Percentiles rank a stretch among this genome's conserved stretches.
Evolutionary conservation across 1,140 invertebrate genomes (phyloP).

Genomic region (Pseudomyrmex pallidus): DNA sequence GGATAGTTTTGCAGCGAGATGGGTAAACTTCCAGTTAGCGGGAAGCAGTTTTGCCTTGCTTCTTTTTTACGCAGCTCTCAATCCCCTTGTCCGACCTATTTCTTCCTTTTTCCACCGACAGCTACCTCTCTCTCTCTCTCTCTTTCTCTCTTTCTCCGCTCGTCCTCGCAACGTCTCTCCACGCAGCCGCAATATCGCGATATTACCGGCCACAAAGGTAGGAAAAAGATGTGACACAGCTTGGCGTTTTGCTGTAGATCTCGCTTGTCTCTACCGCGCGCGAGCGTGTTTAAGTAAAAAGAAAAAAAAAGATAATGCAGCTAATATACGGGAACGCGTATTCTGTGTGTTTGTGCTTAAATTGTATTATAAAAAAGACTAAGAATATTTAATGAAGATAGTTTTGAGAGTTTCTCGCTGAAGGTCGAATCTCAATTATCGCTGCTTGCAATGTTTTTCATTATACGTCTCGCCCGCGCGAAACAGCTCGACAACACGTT

Average conservation of each 20-base stretch:
- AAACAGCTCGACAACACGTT: background rate
- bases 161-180: background rate
- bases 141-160: too few species aligned
- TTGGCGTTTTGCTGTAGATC: background rate
- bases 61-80: slow-evolving; percentile 46
- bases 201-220: slow-evolving; percentile 15
- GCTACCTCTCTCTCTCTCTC: too few species aligned
- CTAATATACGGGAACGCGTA: background rate
- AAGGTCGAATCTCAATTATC: slow-evolving; percentile 6
- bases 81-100: slow-evolving; percentile 15
- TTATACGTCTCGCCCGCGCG: background rate
- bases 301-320: background rate
- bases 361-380: background rate
- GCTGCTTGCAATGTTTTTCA: background rate
- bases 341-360: too few species aligned
- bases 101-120: slow-evolving; percentile 12
- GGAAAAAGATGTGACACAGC: slow-evolving; percentile 2
- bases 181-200: slow-evolving; percentile 24
- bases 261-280: background rate
- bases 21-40: slow-evolving; percentile 70
- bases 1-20: slow-evolving; percentile 65
- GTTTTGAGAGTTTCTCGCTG: too few species aligned
- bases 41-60: slow-evolving; percentile 55
- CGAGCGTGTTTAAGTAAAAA: background rate
- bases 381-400: slow-evolving; percentile 1